Conservation (phyloP, 2,888 invertebrate genomes). For the Tuberolachnus salignus region DNA sequence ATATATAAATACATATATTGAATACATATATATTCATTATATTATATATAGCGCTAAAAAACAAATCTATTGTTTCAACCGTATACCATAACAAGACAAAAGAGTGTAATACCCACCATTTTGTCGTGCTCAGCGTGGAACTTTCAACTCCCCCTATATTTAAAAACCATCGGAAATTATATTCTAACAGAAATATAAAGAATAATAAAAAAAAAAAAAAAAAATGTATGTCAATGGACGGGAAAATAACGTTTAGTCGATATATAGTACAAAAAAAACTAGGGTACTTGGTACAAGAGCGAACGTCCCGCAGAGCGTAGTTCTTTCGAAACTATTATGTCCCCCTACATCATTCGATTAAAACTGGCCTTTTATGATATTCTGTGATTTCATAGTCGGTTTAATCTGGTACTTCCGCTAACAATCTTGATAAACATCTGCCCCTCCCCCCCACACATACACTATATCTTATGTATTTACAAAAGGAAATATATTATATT, state of each 20-base stretch:
- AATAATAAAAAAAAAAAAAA: constrained; percentile 36
- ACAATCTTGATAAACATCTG: constrained; percentile 53
- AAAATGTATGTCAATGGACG: constrained; percentile 51
- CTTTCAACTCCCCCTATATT: constrained; percentile 54
- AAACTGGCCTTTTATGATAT: constrained; percentile 55
- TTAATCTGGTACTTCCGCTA: constrained; percentile 53
- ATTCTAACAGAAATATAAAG: constrained; percentile 35
- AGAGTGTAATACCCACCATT: constrained; percentile 51
- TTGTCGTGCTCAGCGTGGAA: constrained; percentile 53
- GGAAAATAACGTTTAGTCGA: constrained; percentile 56
- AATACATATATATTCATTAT: constrained; percentile 23
- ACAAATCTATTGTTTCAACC: constrained; percentile 55
- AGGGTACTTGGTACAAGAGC: constrained; percentile 52
- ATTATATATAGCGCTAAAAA: constrained; percentile 24
- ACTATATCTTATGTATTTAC: constrained; percentile 34
- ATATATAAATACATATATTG: too few relatives aligned
- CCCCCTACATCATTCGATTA: constrained; percentile 49
- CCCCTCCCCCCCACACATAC: not conserved
- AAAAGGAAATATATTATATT: constrained; percentile 5
- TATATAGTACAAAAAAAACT: constrained; percentile 46
- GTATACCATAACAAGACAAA: constrained; percentile 37
- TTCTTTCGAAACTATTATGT: constrained; percentile 52
- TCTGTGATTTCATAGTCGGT: constrained; percentile 56
- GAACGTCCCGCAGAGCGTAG: constrained; percentile 53
- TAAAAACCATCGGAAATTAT: constrained; percentile 46